Evolutionary conservation across 2,113 vertebrate genomes (phyloP), one percentile per base, ranked within the genome.

Genomic region (Odontophorus gujanensis): DNA sequence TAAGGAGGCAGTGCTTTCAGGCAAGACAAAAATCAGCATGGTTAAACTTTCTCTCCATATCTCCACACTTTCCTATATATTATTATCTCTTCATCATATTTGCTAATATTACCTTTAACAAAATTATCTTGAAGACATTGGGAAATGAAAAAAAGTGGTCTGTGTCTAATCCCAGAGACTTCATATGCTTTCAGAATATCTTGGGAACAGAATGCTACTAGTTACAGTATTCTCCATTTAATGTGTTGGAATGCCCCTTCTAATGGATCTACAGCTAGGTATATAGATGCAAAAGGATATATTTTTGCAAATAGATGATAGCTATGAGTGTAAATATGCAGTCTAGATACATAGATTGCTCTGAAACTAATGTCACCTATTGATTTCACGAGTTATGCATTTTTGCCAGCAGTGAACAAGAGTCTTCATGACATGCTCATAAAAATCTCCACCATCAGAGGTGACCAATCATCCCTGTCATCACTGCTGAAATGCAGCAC

Each of bases 221-320:
- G 22, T 63, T 72, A 25, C 12, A 59, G 11, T 45, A 36, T 57
- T 32, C 53, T 57, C 53, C 28, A 57, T 17, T 32, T 32, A 8
- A 16, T 38, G 8, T 15, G 8, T 10, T 72, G 22, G 5, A 71
- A 32, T 42, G 34, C 47, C 18, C 21, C 3, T 67, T 71, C 12
- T 42, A 67, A 21, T 38, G 2, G 2, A 67, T 72, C 83, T 9
- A 16, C 11, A 58, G 11, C 6, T 26, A 5, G 1, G 0, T 2
- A 1, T 42, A 58, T 9, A 47, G 12, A 9, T 75, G 42, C 5
- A 13, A 26, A 66, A 75, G 15, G 17, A 16, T 10, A n/a, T 51
- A 45, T 57, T 13, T 55, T 67, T 13, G 2, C 26, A 11, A 36
- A 18, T 47, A 0, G 0, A 6, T 4, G 3, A 26, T 51, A 30